These are phyloP conservation scores for Atethmia centrago DNA, from an alignment of 2,888 invertebrate genomes.

Conservation along the genomic window DNA sequence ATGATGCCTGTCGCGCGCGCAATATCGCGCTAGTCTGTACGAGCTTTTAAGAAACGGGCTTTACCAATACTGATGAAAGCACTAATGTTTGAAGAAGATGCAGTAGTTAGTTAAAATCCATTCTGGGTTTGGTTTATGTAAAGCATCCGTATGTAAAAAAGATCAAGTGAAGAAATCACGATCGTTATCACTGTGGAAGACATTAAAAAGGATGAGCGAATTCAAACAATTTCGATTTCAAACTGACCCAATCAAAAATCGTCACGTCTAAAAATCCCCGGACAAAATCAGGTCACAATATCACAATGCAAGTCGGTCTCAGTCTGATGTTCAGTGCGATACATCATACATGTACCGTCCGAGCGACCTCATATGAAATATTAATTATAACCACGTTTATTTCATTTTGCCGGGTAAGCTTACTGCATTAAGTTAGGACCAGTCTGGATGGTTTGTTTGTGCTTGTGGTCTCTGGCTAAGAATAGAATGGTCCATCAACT, in stretches of 20 bases:
- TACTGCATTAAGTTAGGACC: conserved; percentile 39
- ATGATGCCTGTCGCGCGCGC: no score
- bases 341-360: conserved; percentile 71
- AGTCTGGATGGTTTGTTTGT: conserved; percentile 27
- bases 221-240: neutral
- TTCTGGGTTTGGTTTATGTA: neutral
- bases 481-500: conserved; percentile 35
- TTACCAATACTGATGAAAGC: neutral
- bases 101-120: neutral
- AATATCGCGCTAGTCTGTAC: no score
- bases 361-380: conserved; percentile 61
- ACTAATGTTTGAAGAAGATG: neutral
- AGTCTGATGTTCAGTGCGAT: conserved; percentile 70
- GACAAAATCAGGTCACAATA: conserved; percentile 76
- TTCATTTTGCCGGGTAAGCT: conserved; percentile 54
- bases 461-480: conserved; percentile 21
- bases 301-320: conserved; percentile 73
- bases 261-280: conserved; percentile 61
- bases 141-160: neutral
- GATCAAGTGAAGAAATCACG: no score
- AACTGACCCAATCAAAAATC: conserved; percentile 22
- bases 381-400: conserved; percentile 62
- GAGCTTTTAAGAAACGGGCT: no score
- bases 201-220: neutral
- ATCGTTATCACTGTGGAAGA: neutral